Percentiles rank a stretch among this genome's conserved stretches.
Conservation (phyloP, 2,888 invertebrate species). For the Eugnorisma glareosa region DNA sequence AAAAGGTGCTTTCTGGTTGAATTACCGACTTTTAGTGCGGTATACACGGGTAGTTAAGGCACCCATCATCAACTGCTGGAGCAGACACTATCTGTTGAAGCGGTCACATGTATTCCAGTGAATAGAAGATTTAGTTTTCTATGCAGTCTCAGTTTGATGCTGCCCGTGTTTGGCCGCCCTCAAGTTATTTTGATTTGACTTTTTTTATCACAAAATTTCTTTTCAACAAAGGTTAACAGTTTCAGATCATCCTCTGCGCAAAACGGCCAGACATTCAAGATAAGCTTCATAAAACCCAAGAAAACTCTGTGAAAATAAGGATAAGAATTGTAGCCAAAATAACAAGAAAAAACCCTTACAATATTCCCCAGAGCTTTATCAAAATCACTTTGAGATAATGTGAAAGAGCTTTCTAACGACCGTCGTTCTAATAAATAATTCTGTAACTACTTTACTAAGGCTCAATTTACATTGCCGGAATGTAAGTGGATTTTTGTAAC, state of each 20-base stretch:
- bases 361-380: slow-evolving; percentile 18
- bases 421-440: slow-evolving; percentile 25
- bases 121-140: background rate
- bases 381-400: slow-evolving; percentile 49
- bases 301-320: slow-evolving; percentile 17
- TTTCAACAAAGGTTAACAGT: background rate
- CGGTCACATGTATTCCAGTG: background rate
- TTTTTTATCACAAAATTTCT: background rate
- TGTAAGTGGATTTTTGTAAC: background rate
- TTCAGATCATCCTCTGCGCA: slow-evolving; percentile 3
- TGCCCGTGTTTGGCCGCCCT: background rate
- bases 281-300: slow-evolving; percentile 11
- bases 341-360: slow-evolving; percentile 9
- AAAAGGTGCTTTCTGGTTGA: background rate
- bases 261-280: slow-evolving; percentile 1
- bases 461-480: background rate
- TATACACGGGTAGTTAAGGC: background rate
- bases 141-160: background rate
- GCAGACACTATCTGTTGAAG: background rate
- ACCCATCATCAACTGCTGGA: background rate
- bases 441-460: background rate
- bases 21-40: background rate
- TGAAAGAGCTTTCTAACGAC: slow-evolving; percentile 23
- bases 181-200: background rate
- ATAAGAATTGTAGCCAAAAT: background rate